A percentile compares a stretch with the other conserved stretches of the same genome.
Evolutionary conservation across 2,888 invertebrate species (phyloP).

Genomic region (Teleogryllus oceanicus): DNA sequence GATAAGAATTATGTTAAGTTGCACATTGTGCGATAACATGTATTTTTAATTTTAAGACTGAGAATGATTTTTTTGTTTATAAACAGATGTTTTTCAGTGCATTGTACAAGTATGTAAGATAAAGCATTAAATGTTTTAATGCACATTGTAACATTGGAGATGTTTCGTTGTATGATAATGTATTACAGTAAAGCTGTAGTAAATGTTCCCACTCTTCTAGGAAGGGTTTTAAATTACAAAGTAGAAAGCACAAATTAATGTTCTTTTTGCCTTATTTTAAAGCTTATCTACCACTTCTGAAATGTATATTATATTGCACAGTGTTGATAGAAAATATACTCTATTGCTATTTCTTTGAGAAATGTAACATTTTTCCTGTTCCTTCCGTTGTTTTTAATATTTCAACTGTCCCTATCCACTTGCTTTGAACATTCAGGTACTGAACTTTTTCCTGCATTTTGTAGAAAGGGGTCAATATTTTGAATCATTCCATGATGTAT

Average conservation of each 20-base stretch:
- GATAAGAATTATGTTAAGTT: not conserved
- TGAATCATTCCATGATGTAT: too few relatives aligned
- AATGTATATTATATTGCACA: conserved; percentile 7
- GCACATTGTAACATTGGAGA: not conserved
- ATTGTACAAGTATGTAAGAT: not conserved
- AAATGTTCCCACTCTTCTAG: not conserved
- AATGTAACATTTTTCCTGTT: too few relatives aligned
- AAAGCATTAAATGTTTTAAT: not conserved
- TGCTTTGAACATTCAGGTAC: too few relatives aligned
- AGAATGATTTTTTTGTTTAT: not conserved
- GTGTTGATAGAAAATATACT: conserved; percentile 1
- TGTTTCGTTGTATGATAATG: not conserved
- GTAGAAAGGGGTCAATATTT: too few relatives aligned
- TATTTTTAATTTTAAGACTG: conserved; percentile 12
- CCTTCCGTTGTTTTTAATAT: too few relatives aligned
- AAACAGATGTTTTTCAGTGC: not conserved
- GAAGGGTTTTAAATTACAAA: not conserved
- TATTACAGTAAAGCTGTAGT: not conserved
- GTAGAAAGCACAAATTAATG: not conserved
- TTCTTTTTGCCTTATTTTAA: not conserved
- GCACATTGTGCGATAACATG: not conserved
- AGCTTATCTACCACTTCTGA: not conserved
- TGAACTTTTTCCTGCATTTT: too few relatives aligned
- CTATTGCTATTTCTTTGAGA: too few relatives aligned
- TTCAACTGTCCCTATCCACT: too few relatives aligned